These are phyloP conservation scores for Halocynthia roretzi DNA, from an alignment of 23 tunicate species.

Conservation along the genomic window DNA sequence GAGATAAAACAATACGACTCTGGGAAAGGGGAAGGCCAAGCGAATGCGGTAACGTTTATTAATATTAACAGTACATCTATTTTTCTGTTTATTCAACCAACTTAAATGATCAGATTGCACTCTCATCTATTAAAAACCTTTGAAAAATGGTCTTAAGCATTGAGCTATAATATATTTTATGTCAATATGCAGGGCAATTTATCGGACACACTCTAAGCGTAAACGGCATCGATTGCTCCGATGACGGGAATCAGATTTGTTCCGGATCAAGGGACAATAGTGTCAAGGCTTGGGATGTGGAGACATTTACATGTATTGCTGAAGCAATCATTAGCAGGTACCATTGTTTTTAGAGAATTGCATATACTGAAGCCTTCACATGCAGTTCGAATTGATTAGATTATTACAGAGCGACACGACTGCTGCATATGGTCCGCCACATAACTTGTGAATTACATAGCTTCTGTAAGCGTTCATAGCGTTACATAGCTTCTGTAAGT, in stretches of 20 bases:
- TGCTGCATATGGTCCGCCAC: no score
- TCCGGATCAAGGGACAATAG: slow-evolving; percentile 73
- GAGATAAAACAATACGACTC: slow-evolving; percentile 45
- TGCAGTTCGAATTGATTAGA: no score
- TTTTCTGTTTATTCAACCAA: not conserved
- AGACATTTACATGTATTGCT: slow-evolving; percentile 26
- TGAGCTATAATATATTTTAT: no score
- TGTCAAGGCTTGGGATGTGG: slow-evolving; percentile 70
- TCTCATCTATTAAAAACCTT: no score
- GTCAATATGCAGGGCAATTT: slow-evolving; percentile 25
- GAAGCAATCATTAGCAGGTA: slow-evolving; percentile 42
- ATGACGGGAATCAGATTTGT: slow-evolving; percentile 7
- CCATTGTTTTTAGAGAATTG: not conserved
- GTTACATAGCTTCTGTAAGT: no score
- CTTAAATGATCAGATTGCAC: not conserved
- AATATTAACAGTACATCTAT: not conserved
- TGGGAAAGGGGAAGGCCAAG: slow-evolving; percentile 28
- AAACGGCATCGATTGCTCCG: slow-evolving; percentile 29
- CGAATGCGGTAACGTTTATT: slow-evolving; percentile 15
- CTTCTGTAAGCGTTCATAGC: no score
- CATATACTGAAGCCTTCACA: no score
- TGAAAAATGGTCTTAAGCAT: no score
- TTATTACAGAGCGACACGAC: no score
- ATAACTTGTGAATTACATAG: no score
- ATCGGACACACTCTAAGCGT: slow-evolving; percentile 54